Base-by-base conservation (phyloP, 2,888 invertebrate genomes). In the Panopea generosa region DNA sequence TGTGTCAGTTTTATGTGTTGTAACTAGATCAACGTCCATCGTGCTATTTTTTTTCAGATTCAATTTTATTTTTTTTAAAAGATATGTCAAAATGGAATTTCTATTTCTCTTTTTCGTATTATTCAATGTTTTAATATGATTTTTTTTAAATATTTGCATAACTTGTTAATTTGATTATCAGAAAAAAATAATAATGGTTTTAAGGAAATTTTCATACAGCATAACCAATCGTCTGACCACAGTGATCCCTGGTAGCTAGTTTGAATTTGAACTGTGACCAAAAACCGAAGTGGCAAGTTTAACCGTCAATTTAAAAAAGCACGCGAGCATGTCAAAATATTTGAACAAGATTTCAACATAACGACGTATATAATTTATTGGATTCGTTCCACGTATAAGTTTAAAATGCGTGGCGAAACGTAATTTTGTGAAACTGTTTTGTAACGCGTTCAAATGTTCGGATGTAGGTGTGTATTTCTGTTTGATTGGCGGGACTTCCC, bases 311-410 rank as follows among this genome's bases (percentile, higher is more conserved):
- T 80, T 61, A 47, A 66, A 75, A 65, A 59, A 33, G 61, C 80
- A 80, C 69, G 70, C 65, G 80, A 67, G 62, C 77, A 76, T 80
- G 66, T 73, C 80, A 73, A 80, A 80, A 77, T 76, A 77, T 67
- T 80, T 73, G 59, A 80, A 77, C 55, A 70, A 50, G 66, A 59
- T 80, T 77, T 80, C 76, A 80, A 70, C 77, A 77, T 50, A 59
- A 56, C 45, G 47, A 56, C 20, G 50, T 66, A 66, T 68, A 75
- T 69, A 61, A 72, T 72, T 66, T 69, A 68, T 76, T 80, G 80
- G 69, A 76, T 68, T 63, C 68, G 50, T 56, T 67, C 71, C 57
- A 61, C 69, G 33, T 26, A 60, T 62, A n/a, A n/a, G 57, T 77
- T 71, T 45, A 77, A 68, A 67, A 62, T 71, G 63, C 68, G 57